Percentiles rank a stretch among this genome's conserved stretches.
These are phyloP conservation scores for Smittia aterrima DNA, from an alignment of 2,888 invertebrate genomes.

Conservation along the genomic window DNA sequence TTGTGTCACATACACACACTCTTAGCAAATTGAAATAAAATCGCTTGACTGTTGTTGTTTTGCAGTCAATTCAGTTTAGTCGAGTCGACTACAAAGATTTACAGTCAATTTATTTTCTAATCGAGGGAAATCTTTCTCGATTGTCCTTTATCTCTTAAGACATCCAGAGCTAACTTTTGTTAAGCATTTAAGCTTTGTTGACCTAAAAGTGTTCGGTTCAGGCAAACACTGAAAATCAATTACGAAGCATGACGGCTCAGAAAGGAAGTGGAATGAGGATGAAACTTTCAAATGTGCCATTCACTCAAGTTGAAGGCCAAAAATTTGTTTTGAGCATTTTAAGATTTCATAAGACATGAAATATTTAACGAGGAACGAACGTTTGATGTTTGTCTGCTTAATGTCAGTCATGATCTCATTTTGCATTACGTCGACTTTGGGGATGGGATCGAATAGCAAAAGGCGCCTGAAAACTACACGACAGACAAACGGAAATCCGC, in stretches of 20 bases:
- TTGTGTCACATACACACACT: slow-evolving; percentile 31
- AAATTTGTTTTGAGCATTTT: not conserved
- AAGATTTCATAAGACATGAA: not conserved
- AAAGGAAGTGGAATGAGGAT: not conserved
- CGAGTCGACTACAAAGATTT: not conserved
- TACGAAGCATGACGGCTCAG: slow-evolving; percentile 22
- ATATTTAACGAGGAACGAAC: not conserved
- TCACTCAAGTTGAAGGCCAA: slow-evolving; percentile 32
- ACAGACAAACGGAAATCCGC: not conserved
- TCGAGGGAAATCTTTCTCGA: not conserved
- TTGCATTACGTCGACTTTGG: not conserved
- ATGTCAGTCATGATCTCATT: not conserved
- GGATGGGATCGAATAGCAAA: not conserved
- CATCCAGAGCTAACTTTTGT: not conserved
- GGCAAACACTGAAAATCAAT: slow-evolving; percentile 27
- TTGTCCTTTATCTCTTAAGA: not conserved
- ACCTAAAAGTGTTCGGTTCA: not conserved
- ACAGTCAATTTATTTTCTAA: slow-evolving; percentile 1
- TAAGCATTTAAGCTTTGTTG: not conserved
- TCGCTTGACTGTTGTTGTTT: not conserved
- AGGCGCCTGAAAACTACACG: not conserved
- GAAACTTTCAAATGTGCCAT: slow-evolving; percentile 17
- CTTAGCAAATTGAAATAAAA: slow-evolving; percentile 11
- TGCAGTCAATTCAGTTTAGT: not conserved
- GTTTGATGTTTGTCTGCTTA: not conserved